These are phyloP conservation scores for Diorhabda elongata DNA, from an alignment of 1,140 invertebrate genomes.

Conservation along the genomic window DNA sequence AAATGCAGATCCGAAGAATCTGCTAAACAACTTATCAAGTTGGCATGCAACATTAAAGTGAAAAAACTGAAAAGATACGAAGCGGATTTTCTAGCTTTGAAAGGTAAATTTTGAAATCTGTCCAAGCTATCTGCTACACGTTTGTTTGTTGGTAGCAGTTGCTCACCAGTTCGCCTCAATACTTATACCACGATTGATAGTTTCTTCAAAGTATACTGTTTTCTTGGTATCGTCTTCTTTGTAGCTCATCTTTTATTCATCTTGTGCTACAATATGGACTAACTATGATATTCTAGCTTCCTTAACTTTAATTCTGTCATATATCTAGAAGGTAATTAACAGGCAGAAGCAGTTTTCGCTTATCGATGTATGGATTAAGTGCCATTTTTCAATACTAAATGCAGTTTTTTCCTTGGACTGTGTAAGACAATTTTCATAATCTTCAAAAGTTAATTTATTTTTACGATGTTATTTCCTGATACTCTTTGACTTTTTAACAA, in stretches of 20 bases:
- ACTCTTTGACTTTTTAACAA: constrained; percentile 18
- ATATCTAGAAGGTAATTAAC: no score
- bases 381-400: constrained; percentile 28
- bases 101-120: constrained; percentile 53
- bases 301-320: no score
- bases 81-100: constrained; percentile 80
- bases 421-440: constrained; percentile 31
- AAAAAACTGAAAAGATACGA: constrained; percentile 96
- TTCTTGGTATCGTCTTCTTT: no score
- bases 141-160: not conserved
- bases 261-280: no score
- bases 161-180: not conserved
- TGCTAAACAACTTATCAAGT: constrained; percentile 82
- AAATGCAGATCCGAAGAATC: constrained; percentile 89
- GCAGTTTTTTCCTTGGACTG: constrained; percentile 17
- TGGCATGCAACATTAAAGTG: constrained; percentile 86
- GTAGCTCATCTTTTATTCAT: no score
- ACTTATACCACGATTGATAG: no score
- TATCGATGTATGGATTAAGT: constrained; percentile 22
- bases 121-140: not conserved
- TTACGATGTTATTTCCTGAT: not conserved
- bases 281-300: no score
- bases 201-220: no score
- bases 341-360: constrained; percentile 8
- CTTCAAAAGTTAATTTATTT: constrained; percentile 31